Evolutionary conservation across 2,797 vertebrate species (phyloP).

Genomic region (Prionace glauca): DNA sequence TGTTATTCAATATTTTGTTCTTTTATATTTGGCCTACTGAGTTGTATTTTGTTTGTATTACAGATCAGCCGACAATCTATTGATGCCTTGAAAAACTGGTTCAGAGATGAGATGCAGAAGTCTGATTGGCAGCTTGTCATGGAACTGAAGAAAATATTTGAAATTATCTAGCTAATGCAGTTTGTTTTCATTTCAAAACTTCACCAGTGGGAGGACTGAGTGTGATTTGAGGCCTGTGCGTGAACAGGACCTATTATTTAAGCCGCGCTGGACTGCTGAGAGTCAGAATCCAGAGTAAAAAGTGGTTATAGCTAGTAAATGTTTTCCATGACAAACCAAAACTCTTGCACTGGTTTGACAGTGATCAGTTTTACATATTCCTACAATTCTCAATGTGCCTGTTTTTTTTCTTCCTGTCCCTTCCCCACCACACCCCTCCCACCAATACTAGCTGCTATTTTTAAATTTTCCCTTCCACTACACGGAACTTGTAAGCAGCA

Average conservation of each 20-base stretch:
- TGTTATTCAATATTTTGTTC: conserved; percentile 18
- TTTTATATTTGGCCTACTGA: neutral
- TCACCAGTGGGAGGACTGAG: conserved; percentile 38
- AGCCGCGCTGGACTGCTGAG: conserved; percentile 40
- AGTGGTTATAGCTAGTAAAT: conserved; percentile 58
- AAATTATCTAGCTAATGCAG: conserved; percentile 80
- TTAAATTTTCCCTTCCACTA: conserved; percentile 61
- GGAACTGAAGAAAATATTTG: conserved; percentile 97
- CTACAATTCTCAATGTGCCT: conserved; percentile 75
- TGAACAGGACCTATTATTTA: conserved; percentile 39
- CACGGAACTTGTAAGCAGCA: conserved; percentile 57
- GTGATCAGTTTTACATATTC: conserved; percentile 76
- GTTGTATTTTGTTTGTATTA: conserved; percentile 42
- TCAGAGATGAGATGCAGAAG: conserved; percentile 95
- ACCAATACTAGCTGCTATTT: conserved; percentile 66
- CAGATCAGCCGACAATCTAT: conserved; percentile 95
- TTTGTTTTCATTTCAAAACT: conserved; percentile 31
- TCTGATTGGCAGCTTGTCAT: conserved; percentile 96
- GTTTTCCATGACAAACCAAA: conserved; percentile 98
- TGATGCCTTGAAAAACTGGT: conserved; percentile 96
- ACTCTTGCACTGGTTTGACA: conserved; percentile 93
- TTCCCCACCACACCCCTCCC: conserved; percentile 38
- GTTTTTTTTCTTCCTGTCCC: conserved; percentile 53
- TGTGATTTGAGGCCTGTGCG: conserved; percentile 52
- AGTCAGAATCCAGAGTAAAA: conserved; percentile 49